These are phyloP conservation scores for Archips crataeganus DNA, from an alignment of 2,888 invertebrate genomes.

Conservation along the genomic window DNA sequence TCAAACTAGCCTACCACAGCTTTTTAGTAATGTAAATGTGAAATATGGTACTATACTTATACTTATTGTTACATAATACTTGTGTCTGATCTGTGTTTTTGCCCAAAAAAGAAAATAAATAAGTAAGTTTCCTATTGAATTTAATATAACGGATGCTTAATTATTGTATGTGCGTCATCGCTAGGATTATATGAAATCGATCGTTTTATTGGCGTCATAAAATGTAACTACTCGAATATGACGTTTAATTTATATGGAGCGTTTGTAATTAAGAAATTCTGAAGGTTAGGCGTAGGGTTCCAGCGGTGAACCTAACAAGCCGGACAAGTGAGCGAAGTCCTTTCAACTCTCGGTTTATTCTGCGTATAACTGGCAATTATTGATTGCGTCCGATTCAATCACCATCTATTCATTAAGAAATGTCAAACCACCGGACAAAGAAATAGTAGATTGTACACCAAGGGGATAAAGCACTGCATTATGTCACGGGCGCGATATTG, in stretches of 20 bases:
- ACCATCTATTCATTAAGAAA: constrained; percentile 25
- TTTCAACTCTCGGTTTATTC: constrained; percentile 23
- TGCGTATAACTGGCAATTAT: constrained; percentile 27
- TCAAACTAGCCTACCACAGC: no score
- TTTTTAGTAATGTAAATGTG: no score
- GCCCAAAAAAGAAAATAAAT: no score
- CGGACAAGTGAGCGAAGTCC: constrained; percentile 49
- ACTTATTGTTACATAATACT: no score
- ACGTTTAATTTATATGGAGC: not conserved
- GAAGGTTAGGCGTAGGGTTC: constrained; percentile 48
- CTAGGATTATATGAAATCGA: not conserved
- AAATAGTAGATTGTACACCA: no score
- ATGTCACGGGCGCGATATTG: no score
- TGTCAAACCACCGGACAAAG: constrained; percentile 16
- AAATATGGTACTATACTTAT: no score
- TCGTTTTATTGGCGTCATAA: not conserved
- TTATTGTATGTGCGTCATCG: not conserved
- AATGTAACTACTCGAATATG: not conserved
- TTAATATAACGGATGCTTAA: not conserved
- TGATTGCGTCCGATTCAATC: constrained; percentile 22
- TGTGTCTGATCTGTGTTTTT: no score
- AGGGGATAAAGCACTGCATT: no score
- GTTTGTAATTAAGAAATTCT: not conserved
- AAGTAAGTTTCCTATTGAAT: not conserved
- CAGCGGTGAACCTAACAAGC: constrained; percentile 48